Percentiles rank a stretch among this genome's conserved stretches.
These are phyloP conservation scores for Myotis lucifugus DNA, from an alignment of 2,113 vertebrate species.

Conservation along the genomic window DNA sequence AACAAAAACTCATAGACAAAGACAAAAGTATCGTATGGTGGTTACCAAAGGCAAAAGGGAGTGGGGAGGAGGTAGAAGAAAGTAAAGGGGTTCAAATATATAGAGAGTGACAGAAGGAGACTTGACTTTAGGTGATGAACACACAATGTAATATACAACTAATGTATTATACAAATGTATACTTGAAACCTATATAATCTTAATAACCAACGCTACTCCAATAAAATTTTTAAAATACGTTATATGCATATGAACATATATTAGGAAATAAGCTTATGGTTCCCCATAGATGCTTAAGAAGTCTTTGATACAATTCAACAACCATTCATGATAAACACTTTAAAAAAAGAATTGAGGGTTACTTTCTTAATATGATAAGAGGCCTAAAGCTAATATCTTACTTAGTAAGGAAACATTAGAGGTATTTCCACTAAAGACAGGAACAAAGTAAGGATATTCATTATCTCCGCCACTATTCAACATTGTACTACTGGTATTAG, in stretches of 20 bases:
- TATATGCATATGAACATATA: background rate
- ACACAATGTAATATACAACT: no score
- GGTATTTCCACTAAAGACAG: background rate
- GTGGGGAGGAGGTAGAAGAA: background rate
- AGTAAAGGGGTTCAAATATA: background rate
- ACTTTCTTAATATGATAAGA: conserved; percentile 22
- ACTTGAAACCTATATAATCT: no score
- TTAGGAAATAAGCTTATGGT: background rate
- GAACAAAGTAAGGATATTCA: background rate
- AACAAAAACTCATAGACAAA: no score
- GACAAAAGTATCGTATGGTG: background rate
- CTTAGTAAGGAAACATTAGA: background rate
- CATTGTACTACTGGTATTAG: background rate
- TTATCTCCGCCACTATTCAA: background rate
- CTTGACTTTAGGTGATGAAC: no score
- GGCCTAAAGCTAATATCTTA: background rate
- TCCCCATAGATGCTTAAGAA: background rate
- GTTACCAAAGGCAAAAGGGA: background rate
- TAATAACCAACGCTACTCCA: background rate
- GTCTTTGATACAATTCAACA: background rate
- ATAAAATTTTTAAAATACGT: background rate
- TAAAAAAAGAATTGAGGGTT: background rate
- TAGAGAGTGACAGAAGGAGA: no score
- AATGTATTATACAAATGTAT: no score
- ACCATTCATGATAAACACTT: background rate